Evolutionary conservation across 2,888 invertebrate species (phyloP).

Genomic region (Latrodectus elegans): DNA sequence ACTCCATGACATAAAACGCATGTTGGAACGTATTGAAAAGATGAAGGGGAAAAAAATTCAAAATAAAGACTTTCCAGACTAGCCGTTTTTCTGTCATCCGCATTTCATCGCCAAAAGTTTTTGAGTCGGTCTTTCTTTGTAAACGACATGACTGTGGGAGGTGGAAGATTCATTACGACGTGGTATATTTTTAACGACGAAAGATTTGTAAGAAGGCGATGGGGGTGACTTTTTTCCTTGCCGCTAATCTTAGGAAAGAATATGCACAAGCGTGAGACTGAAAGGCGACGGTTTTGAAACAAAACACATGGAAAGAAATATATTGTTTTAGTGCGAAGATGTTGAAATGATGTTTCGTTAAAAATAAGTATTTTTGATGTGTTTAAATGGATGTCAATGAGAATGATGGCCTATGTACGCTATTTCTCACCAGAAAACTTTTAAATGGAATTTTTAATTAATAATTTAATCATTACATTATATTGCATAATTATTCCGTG

Average conservation of each 20-base stretch:
- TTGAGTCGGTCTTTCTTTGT: conserved; percentile 26
- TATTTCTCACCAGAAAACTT: too few species aligned
- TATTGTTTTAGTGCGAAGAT: background rate
- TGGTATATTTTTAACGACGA: conserved; percentile 16
- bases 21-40: background rate
- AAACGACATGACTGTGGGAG: conserved; percentile 20
- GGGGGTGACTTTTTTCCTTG: background rate
- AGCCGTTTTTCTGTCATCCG: conserved; percentile 44
- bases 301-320: background rate
- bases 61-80: conserved; percentile 48
- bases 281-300: background rate
- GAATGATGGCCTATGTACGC: too few species aligned
- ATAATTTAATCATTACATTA: too few species aligned
- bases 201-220: conserved; percentile 15
- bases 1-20: conserved; percentile 35
- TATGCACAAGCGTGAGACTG: background rate
- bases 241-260: background rate
- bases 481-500: too few species aligned
- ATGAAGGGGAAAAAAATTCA: conserved; percentile 14
- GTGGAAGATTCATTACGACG: conserved; percentile 28
- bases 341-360: too few species aligned
- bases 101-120: conserved; percentile 43
- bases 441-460: too few species aligned
- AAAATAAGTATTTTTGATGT: too few species aligned
- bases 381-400: too few species aligned